phyloP scores from a whole-genome alignment of 2,797 vertebrate species.

The Linurgus olivaceus region DNA sequence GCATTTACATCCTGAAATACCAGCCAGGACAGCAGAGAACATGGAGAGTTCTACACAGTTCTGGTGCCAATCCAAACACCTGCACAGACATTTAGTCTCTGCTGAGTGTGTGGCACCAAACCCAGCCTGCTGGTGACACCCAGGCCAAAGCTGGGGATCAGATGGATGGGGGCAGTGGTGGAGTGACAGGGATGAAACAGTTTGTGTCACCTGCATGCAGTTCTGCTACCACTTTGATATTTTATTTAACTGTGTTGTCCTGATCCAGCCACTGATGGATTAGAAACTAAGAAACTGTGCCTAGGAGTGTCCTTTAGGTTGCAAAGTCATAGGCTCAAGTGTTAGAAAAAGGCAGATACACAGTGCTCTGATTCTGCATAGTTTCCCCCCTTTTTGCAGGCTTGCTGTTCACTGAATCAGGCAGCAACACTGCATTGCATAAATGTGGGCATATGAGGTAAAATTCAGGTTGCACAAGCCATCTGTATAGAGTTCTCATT shows the following conservation, averaged over 20 bases:
- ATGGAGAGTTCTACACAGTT: not conserved
- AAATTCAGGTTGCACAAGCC: not conserved
- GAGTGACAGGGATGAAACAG: not conserved
- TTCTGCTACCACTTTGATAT: not conserved
- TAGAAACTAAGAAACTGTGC: not conserved
- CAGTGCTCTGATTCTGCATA: not conserved
- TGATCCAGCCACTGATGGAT: not conserved
- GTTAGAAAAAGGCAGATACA: not conserved
- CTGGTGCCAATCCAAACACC: not conserved
- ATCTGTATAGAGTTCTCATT: not conserved
- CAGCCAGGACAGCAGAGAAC: not conserved
- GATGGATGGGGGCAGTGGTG: not conserved
- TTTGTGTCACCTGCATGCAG: not conserved
- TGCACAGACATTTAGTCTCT: not conserved
- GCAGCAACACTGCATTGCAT: not conserved
- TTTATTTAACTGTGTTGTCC: accelerated
- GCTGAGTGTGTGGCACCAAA: not conserved
- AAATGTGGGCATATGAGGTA: not conserved
- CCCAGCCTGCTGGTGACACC: not conserved
- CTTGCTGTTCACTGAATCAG: not conserved
- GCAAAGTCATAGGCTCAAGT: not conserved
- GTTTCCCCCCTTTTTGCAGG: not conserved
- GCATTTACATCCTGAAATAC: not conserved
- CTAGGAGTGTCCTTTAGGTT: not conserved
- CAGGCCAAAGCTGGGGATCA: not conserved